These are phyloP conservation scores for Lithophane leautieri DNA, from an alignment of 2,888 invertebrate species.

Conservation along the genomic window DNA sequence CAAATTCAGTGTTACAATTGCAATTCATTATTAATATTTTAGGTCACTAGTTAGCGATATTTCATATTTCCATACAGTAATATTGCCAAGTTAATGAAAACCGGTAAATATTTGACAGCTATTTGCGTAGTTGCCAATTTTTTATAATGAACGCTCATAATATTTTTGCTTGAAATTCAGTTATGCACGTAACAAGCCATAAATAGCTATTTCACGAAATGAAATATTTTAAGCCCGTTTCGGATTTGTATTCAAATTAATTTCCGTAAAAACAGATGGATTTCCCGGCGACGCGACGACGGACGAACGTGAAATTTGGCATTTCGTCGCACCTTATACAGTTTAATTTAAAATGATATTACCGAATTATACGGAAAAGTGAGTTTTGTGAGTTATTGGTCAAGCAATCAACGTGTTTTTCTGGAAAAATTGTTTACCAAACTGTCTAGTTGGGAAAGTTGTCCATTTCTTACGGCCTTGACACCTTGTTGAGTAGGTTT, in stretches of 20 bases:
- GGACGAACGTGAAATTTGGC: constrained; percentile 26
- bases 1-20: no score
- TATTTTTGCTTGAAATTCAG: neutral
- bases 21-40: no score
- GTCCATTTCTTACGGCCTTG: neutral
- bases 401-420: constrained; percentile 4
- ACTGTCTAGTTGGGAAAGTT: neutral
- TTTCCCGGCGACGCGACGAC: constrained; percentile 25
- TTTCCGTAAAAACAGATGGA: constrained; percentile 48
- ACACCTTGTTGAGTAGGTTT: neutral
- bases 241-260: constrained; percentile 48
- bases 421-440: neutral
- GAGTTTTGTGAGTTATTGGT: constrained; percentile 23
- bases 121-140: no score
- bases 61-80: no score
- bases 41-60: no score
- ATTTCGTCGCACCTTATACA: constrained; percentile 24
- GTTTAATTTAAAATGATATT: constrained; percentile 54
- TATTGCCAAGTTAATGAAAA: no score
- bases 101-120: no score
- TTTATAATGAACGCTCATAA: neutral
- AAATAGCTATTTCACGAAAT: constrained; percentile 7
- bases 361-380: constrained; percentile 27
- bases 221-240: constrained; percentile 5
- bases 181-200: neutral